Base-by-base conservation (phyloP, 30 jellyfish, hydroid and myxozoan species). In the Nemopilema nomurai region DNA sequence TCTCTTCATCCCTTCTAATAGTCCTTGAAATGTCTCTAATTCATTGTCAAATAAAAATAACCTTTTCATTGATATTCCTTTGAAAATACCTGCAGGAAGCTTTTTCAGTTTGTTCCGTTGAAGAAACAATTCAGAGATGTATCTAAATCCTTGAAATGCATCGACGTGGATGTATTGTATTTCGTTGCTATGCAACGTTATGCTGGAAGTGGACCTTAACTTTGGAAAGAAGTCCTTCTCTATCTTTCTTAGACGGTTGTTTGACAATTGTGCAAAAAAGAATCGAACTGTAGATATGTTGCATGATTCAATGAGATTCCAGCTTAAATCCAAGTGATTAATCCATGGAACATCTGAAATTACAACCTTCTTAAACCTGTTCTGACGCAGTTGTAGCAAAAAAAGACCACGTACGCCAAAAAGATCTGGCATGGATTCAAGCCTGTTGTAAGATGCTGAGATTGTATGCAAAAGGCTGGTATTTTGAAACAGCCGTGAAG, bases 31-130 rank as follows among this genome's bases (percentile, higher is more conserved):
- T 9, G 67, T 30, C 18, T 50, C 9, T 1, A 87, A 13, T 0
- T 72, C 70, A 73, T 79, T 87, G 25, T 79, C 83, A 49, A 62
- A 71, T 3, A 87, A 82, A 49, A 67, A 80, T 23, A 87, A 32
- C 1, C 49, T 71, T 19, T 1, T 26, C 0, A 87, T 63, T 0
- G 16, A 18, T 75, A 87, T 50, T 7, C 70, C 83, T 21, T 25
- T 71, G 62, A 87, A 87, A 17, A 87, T 30, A 0, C 87, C 91
- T 18, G 16, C 22, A 1, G 82, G 91, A 0, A 87, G 69, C 1
- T 17, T 29, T 32, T 19, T 62, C 1, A 87, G 62, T 1, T 33
- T 62, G 77, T 72, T 78, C 16, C 66, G 18, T 7, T 77, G 90
- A 8, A 87, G 84, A 62, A 64, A 70, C 51, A 87, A 49, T 26